These are phyloP conservation scores for Andrena praecox DNA, from an alignment of 2,888 invertebrate species.

Conservation along the genomic window DNA sequence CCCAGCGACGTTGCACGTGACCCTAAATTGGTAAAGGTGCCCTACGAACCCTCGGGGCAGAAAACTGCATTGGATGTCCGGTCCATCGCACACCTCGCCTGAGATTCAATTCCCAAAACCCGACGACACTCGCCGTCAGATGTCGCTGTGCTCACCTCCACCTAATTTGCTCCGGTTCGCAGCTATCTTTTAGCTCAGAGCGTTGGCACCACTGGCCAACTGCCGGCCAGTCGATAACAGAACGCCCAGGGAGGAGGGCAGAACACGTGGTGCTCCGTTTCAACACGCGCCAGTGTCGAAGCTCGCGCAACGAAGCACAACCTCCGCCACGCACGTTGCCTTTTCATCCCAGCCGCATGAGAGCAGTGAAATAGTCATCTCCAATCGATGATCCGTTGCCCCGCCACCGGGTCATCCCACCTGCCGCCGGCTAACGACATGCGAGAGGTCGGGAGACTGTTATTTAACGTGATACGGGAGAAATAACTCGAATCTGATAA, in stretches of 20 bases:
- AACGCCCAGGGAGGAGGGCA: too few species aligned
- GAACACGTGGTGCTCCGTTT: conserved; percentile 14
- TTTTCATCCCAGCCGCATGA: not conserved
- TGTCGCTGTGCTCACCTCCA: too few species aligned
- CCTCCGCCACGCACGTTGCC: not conserved
- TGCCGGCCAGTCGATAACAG: conserved; percentile 14
- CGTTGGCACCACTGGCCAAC: not conserved
- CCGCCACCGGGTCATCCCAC: not conserved
- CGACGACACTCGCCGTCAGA: too few species aligned
- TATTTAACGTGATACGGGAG: not conserved
- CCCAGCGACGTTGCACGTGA: too few species aligned
- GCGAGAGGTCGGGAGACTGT: not conserved
- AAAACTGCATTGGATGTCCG: too few species aligned
- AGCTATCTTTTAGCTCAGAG: not conserved
- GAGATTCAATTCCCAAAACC: too few species aligned
- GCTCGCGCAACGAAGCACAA: not conserved
- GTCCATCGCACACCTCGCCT: too few species aligned
- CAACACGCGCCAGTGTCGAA: not conserved
- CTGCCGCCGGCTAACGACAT: not conserved
- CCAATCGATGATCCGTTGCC: not conserved
- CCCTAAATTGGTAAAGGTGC: too few species aligned
- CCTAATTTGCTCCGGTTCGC: too few species aligned
- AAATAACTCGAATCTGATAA: not conserved
- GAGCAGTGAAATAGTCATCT: too few species aligned
- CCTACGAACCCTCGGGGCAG: too few species aligned